A percentile compares a stretch with the other conserved stretches of the same genome.
Evolutionary conservation across 1,140 invertebrate genomes (phyloP).

Genomic region (Polypedilum pembai): DNA sequence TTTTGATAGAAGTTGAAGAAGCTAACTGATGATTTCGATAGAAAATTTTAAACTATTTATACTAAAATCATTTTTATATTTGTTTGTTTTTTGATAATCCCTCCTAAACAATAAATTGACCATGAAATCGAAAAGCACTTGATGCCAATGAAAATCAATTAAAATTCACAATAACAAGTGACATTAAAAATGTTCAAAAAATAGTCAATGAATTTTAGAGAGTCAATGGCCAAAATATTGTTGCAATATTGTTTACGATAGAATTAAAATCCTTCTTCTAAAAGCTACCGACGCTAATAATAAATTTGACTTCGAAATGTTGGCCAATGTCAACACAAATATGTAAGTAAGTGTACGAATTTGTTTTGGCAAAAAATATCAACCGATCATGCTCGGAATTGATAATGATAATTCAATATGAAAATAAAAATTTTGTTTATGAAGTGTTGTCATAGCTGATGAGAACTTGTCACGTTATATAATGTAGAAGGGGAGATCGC

Average conservation of each 20-base stretch:
- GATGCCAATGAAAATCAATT: background rate
- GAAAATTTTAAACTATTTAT: background rate
- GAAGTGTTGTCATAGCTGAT: background rate
- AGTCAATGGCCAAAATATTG: no score
- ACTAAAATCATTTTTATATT: background rate
- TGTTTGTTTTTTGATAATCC: background rate
- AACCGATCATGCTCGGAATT: background rate
- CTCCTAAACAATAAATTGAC: no score
- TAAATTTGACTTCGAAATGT: background rate
- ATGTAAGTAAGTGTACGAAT: background rate
- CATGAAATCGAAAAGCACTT: background rate
- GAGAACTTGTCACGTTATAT: background rate
- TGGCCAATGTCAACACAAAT: slow-evolving; percentile 3
- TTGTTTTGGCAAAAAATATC: background rate
- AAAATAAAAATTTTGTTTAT: background rate
- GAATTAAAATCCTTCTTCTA: no score
- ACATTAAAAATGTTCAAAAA: background rate
- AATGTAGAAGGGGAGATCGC: slow-evolving; percentile 3
- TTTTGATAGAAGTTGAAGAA: background rate
- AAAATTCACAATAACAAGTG: background rate
- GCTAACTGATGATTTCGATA: background rate
- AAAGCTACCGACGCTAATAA: no score
- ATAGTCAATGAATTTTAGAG: no score
- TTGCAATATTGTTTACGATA: no score
- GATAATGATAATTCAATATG: background rate